phyloP scores from a whole-genome alignment of 37 sponge, comb jelly and placozoan genomes.

The Geodia barretti region DNA sequence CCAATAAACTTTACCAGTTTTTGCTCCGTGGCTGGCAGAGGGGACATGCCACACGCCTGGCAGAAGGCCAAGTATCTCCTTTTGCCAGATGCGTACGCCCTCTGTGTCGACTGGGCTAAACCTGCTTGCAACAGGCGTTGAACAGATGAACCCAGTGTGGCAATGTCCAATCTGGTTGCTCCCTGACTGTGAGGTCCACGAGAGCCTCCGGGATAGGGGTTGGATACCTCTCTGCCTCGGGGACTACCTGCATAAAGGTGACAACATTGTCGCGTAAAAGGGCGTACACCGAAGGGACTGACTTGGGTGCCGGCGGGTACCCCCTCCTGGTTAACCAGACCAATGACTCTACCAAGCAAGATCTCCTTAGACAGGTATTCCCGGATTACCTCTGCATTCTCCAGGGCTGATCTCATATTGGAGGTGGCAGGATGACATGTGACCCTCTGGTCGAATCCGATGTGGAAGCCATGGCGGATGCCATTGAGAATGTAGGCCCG shows the following conservation, averaged over 20 bases:
- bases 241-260: background rate
- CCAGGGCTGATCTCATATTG: too few species aligned
- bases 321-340: too few species aligned
- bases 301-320: too few species aligned
- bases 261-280: conserved; percentile 22
- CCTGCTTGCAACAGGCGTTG: conserved; percentile 14
- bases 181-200: conserved; percentile 1
- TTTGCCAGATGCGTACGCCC: conserved; percentile 2
- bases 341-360: too few species aligned
- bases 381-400: too few species aligned
- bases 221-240: conserved; percentile 1
- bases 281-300: too few species aligned
- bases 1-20: conserved; percentile 2
- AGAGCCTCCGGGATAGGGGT: conserved; percentile 18
- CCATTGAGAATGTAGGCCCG: too few species aligned
- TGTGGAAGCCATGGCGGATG: too few species aligned
- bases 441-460: too few species aligned
- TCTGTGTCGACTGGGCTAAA: conserved; percentile 6
- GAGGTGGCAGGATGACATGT: too few species aligned
- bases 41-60: background rate
- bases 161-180: conserved; percentile 35
- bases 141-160: conserved; percentile 43
- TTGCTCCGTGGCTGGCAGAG: conserved; percentile 16
- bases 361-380: too few species aligned
- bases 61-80: conserved; percentile 9